phyloP scores from a whole-genome alignment of 2,797 vertebrate species.

The Galagoides demidoff region DNA sequence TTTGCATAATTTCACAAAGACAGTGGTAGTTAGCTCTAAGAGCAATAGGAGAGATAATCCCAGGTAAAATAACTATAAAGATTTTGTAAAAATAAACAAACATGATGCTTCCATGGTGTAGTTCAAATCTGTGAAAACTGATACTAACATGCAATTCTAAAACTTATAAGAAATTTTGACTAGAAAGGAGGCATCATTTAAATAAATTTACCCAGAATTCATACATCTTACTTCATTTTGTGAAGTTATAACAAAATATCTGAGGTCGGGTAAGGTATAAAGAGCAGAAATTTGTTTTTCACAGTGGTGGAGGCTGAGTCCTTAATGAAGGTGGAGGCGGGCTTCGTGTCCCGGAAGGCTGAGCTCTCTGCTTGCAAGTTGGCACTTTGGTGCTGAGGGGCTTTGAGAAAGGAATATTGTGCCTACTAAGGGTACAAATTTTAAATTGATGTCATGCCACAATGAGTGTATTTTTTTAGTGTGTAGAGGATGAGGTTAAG shows the following conservation, averaged over 20 bases:
- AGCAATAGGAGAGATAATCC: neutral
- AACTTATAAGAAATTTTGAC: neutral
- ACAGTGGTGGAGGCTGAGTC: neutral
- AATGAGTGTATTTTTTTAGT: neutral
- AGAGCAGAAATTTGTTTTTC: neutral
- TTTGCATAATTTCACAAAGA: neutral
- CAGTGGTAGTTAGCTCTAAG: neutral
- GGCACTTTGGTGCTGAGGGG: no score
- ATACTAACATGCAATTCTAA: neutral
- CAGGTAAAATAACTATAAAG: neutral
- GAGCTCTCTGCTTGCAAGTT: neutral
- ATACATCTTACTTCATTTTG: neutral
- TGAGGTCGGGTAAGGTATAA: neutral
- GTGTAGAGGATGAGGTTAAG: neutral
- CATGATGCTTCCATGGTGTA: neutral
- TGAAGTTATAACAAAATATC: neutral
- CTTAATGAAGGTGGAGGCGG: neutral
- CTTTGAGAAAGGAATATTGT: no score
- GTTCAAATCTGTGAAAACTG: neutral
- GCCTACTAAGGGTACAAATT: neutral
- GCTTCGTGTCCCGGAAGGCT: neutral
- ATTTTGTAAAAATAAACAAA: neutral
- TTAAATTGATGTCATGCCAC: neutral
- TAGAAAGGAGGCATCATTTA: neutral
- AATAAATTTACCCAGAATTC: neutral